These are phyloP conservation scores for Larimichthys polyactis DNA, from an alignment of 2,113 vertebrate species.

Conservation along the genomic window DNA sequence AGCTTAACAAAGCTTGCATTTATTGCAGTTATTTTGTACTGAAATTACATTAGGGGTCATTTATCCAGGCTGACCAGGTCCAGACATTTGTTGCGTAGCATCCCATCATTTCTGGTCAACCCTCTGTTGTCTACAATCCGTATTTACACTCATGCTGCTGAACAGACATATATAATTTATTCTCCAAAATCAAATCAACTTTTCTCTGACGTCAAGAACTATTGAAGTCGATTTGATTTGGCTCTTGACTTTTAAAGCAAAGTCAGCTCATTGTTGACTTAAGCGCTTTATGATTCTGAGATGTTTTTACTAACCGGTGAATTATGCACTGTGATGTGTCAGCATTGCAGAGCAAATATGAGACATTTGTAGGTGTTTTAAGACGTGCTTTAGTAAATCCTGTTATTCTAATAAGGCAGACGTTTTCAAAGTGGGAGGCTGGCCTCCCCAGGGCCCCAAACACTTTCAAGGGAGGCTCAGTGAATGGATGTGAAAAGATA, in stretches of 20 bases:
- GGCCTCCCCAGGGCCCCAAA: too few species aligned
- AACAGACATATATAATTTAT: not conserved
- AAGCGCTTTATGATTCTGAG: slow-evolving; percentile 11
- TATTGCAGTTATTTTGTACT: not conserved
- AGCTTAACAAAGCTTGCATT: not conserved
- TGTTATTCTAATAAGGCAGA: not conserved
- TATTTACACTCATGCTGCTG: not conserved
- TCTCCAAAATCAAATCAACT: not conserved
- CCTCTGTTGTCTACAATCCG: not conserved
- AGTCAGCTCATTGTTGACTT: slow-evolving; percentile 25
- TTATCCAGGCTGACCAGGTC: not conserved
- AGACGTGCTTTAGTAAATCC: not conserved
- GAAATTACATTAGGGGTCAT: not conserved
- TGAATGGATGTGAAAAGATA: too few species aligned
- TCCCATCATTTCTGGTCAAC: not conserved
- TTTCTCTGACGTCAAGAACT: not conserved
- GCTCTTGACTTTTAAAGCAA: slow-evolving; percentile 12
- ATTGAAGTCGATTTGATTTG: too few species aligned
- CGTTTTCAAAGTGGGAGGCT: too few species aligned
- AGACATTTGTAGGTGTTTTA: slow-evolving; percentile 2
- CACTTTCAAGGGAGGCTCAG: too few species aligned
- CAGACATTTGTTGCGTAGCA: not conserved
- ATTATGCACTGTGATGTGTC: slow-evolving; percentile 15
- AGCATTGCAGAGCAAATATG: slow-evolving; percentile 2
- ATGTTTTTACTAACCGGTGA: not conserved